A percentile compares a stretch with the other conserved stretches of the same genome.
Evolutionary conservation across 1,140 invertebrate species (phyloP).

Genomic region (Atta colombica): DNA sequence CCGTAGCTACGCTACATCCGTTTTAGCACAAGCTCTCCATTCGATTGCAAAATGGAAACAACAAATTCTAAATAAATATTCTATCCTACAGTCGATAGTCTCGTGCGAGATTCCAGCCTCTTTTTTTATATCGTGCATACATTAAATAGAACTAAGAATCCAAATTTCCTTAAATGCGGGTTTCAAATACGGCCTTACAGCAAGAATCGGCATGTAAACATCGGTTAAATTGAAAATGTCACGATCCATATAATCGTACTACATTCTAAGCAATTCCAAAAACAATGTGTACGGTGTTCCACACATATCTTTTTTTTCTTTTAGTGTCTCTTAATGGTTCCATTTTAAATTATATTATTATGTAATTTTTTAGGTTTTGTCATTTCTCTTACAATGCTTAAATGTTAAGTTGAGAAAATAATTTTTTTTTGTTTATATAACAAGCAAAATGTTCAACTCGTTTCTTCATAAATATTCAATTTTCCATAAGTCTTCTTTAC

Average conservation of each 20-base stretch:
- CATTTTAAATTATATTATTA: slow-evolving; percentile 75
- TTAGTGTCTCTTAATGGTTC: slow-evolving; percentile 73
- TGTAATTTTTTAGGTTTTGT: slow-evolving; percentile 78
- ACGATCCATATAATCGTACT: slow-evolving; percentile 65
- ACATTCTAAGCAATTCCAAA: slow-evolving; percentile 81
- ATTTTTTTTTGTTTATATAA: slow-evolving; percentile 82
- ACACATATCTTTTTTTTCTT: slow-evolving; percentile 65
- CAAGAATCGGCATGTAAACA: slow-evolving; percentile 58
- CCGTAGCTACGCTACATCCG: slow-evolving; percentile 61
- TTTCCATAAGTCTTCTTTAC: slow-evolving; percentile 73
- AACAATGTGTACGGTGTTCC: slow-evolving; percentile 76
- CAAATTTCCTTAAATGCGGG: slow-evolving; percentile 57
- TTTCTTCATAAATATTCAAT: slow-evolving; percentile 75
- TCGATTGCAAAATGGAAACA: slow-evolving; percentile 59
- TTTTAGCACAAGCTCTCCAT: slow-evolving; percentile 71
- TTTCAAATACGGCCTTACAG: slow-evolving; percentile 62
- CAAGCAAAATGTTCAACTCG: slow-evolving; percentile 77
- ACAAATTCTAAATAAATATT: slow-evolving; percentile 64
- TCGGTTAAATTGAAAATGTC: slow-evolving; percentile 61
- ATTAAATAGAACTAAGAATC: slow-evolving; percentile 50
- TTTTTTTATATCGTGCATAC: slow-evolving; percentile 42
- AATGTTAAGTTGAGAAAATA: slow-evolving; percentile 86
- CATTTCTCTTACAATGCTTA: slow-evolving; percentile 81
- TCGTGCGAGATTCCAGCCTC: slow-evolving; percentile 37
- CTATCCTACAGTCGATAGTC: slow-evolving; percentile 44